phyloP scores from a whole-genome alignment of 2,113 vertebrate species.

The Equus quagga region DNA sequence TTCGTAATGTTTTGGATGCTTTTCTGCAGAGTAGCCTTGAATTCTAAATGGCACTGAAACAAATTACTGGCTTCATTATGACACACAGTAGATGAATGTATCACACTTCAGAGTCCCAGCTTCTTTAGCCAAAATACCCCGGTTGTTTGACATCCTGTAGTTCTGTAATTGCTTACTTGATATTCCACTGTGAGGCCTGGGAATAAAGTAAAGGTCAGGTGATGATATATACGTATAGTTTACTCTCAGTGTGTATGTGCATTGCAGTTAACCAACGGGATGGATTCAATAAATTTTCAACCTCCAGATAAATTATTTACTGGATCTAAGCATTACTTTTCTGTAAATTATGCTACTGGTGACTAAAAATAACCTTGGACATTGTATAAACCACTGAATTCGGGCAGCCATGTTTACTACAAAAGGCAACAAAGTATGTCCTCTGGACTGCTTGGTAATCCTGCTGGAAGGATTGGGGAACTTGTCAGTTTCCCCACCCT shows the following conservation, averaged over 20 bases:
- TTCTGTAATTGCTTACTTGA: constrained; percentile 81
- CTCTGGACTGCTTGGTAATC: not conserved
- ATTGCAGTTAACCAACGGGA: constrained; percentile 14
- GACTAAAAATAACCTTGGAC: not conserved
- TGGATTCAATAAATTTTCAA: not conserved
- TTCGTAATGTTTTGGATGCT: constrained; percentile 73
- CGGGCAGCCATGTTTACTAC: not conserved
- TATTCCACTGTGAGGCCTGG: constrained; percentile 65
- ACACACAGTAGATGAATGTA: constrained; percentile 75
- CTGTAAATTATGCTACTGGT: not conserved
- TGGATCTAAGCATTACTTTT: constrained; percentile 10
- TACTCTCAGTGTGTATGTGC: not conserved
- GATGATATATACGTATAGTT: constrained; percentile 28
- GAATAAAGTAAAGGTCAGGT: not conserved
- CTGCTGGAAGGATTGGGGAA: not conserved
- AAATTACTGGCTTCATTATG: constrained; percentile 84
- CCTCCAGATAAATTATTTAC: constrained; percentile 11
- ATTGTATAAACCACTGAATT: not conserved
- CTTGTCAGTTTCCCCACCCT: not conserved
- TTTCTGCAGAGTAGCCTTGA: constrained; percentile 68
- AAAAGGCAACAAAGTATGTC: not conserved
- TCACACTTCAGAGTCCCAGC: constrained; percentile 75
- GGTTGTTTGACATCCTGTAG: constrained; percentile 77
- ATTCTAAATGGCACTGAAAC: constrained; percentile 78
- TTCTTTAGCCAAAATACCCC: constrained; percentile 79